These are phyloP conservation scores for Drosophila suboccidentalis DNA, from an alignment of 2,888 invertebrate species.

Conservation along the genomic window DNA sequence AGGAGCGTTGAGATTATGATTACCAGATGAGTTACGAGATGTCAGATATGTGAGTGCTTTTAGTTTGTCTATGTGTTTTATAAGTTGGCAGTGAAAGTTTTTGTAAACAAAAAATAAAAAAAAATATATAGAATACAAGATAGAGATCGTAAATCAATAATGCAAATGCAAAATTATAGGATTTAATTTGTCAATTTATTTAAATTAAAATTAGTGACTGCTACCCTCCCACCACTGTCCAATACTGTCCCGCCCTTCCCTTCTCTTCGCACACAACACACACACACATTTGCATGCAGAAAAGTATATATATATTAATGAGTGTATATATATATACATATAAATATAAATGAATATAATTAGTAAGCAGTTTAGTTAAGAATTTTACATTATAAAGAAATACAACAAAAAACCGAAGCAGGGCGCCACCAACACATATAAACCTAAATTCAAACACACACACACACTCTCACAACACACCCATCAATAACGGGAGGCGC, in stretches of 20 bases:
- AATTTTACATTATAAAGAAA: constrained; percentile 76
- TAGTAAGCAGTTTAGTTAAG: constrained; percentile 81
- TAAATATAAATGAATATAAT: constrained; percentile 77
- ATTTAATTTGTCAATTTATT: constrained; percentile 45
- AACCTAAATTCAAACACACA: constrained; percentile 34
- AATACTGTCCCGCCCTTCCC: constrained; percentile 29
- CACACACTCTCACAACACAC: constrained; percentile 36
- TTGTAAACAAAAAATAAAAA: constrained; percentile 39
- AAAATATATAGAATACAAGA: constrained; percentile 9
- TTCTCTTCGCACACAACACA: constrained; percentile 52
- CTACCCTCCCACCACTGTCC: constrained; percentile 17
- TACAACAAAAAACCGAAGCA: constrained; percentile 51
- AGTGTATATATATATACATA: constrained; percentile 55
- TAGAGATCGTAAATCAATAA: constrained; percentile 29
- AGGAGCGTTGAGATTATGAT: constrained; percentile 76
- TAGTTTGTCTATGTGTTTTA: constrained; percentile 68
- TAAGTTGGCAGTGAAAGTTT: constrained; percentile 52
- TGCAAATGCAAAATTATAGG: constrained; percentile 33
- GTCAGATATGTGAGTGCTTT: constrained; percentile 68
- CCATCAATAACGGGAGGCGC: constrained; percentile 41
- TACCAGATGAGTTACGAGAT: constrained; percentile 51
- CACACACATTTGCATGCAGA: constrained; percentile 68
- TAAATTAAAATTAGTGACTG: constrained; percentile 32
- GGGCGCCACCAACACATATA: constrained; percentile 44
- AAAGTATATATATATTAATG: constrained; percentile 62